A percentile compares a stretch with the other conserved stretches of the same genome.
phyloP scores from a whole-genome alignment of 64 coral and sea anemone species.

The Exaiptasia diaphana region DNA sequence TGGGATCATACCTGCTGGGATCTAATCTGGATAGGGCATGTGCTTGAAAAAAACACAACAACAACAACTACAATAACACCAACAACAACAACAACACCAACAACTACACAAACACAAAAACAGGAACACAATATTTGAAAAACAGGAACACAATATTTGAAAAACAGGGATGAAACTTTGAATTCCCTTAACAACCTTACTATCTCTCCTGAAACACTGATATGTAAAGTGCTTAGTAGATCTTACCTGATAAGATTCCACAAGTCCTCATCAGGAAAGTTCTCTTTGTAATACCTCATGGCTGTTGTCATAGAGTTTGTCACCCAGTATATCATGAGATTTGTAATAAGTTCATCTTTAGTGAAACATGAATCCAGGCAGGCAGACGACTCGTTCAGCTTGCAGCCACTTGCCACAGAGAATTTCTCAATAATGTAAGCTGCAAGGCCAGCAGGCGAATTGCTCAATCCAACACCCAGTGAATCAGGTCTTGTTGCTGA shows the following conservation, averaged over 20 bases:
- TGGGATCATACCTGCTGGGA: too few relatives aligned
- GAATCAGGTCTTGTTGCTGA: conserved; percentile 84
- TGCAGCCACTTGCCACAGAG: conserved; percentile 61
- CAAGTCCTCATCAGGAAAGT: neutral
- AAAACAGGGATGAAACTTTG: too few relatives aligned
- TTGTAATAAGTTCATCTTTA: conserved; percentile 90
- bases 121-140: too few relatives aligned
- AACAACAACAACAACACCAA: too few relatives aligned
- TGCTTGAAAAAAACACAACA: too few relatives aligned
- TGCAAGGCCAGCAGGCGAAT: conserved; percentile 90
- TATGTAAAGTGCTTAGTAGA: too few relatives aligned
- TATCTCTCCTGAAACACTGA: too few relatives aligned
- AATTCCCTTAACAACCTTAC: too few relatives aligned
- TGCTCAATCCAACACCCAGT: conserved; percentile 58
- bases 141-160: too few relatives aligned
- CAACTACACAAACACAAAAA: too few relatives aligned
- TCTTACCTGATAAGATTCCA: neutral
- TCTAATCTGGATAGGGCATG: too few relatives aligned
- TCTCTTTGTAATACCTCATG: conserved; percentile 86
- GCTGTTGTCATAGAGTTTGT: conserved; percentile 72
- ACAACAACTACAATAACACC: too few relatives aligned
- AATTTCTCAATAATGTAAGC: conserved; percentile 94
- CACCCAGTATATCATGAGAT: conserved; percentile 94
- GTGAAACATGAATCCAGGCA: conserved; percentile 81
- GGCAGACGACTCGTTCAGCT: conserved; percentile 14